phyloP scores from a whole-genome alignment of 2,888 invertebrate genomes.

The Xestia sexstrigata region DNA sequence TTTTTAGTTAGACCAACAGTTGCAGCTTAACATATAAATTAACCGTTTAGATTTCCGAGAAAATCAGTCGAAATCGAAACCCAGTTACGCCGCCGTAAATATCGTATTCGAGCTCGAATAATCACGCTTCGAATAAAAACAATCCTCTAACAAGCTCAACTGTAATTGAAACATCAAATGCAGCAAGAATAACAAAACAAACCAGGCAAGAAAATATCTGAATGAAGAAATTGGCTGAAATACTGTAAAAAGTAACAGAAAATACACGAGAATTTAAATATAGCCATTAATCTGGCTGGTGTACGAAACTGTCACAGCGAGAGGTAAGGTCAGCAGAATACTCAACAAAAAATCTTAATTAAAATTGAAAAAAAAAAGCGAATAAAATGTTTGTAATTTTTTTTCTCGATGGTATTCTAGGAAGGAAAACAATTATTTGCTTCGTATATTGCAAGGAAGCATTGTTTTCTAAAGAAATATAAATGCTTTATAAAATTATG shows the following conservation, averaged over 20 bases:
- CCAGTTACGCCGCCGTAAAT: background rate
- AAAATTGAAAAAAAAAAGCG: slow-evolving; percentile 50
- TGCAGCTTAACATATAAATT: background rate
- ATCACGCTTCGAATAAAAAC: slow-evolving; percentile 26
- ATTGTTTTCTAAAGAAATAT: background rate
- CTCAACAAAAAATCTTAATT: slow-evolving; percentile 53
- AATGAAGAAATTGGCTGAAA: slow-evolving; percentile 74
- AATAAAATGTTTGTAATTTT: slow-evolving; percentile 5
- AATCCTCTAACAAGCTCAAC: slow-evolving; percentile 16
- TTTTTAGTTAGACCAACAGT: background rate
- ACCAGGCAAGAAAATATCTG: slow-evolving; percentile 69
- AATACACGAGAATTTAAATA: slow-evolving; percentile 87
- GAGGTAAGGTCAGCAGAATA: slow-evolving; percentile 77
- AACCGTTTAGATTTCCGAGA: background rate
- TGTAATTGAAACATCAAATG: slow-evolving; percentile 50
- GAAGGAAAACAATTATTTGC: background rate
- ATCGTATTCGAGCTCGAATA: slow-evolving; percentile 6
- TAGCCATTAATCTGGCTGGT: slow-evolving; percentile 88
- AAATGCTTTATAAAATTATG: background rate
- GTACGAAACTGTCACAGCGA: slow-evolving; percentile 80
- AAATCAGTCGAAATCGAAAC: background rate
- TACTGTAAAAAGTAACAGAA: slow-evolving; percentile 80
- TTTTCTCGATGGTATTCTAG: background rate
- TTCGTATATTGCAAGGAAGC: background rate
- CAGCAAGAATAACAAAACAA: slow-evolving; percentile 33